A percentile compares a stretch with the other conserved stretches of the same genome.
Evolutionary conservation across 2,113 vertebrate species (phyloP).

Genomic region (Alligator mississippiensis): DNA sequence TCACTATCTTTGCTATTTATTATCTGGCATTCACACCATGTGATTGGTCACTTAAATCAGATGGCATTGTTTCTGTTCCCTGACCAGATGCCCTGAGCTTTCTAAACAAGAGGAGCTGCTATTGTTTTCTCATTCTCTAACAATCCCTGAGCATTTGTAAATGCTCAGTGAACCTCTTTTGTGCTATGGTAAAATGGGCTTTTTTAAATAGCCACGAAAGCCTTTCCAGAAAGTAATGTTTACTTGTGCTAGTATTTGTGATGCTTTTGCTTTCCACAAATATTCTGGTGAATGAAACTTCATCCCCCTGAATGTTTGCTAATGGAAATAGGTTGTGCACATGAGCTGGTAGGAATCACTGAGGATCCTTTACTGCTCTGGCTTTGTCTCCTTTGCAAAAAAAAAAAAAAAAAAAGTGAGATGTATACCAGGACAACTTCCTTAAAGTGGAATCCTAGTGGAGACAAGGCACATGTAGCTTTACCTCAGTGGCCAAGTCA

Average conservation of each 20-base stretch:
- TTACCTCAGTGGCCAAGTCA: too few relatives aligned
- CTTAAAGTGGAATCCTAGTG: background rate
- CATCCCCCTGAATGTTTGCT: too few relatives aligned
- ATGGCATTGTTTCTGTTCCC: background rate
- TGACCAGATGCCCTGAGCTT: background rate
- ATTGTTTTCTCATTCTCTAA: background rate
- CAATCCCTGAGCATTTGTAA: too few relatives aligned
- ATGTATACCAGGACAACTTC: background rate
- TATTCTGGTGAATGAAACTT: background rate
- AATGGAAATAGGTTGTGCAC: background rate
- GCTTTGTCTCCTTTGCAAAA: background rate
- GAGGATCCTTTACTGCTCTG: background rate
- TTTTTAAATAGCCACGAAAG: background rate
- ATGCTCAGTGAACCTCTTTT: accelerated
- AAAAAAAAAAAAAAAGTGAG: background rate
- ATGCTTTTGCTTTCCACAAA: background rate
- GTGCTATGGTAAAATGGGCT: background rate
- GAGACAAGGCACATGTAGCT: background rate
- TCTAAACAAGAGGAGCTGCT: background rate
- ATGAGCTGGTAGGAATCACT: background rate
- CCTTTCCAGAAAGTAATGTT: accelerated
- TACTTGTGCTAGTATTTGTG: too few relatives aligned
- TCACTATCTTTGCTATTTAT: background rate
- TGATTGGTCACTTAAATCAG: background rate
- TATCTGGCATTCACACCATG: background rate